These are phyloP conservation scores for Leptatherina wallacei DNA, from an alignment of 2,797 vertebrate genomes.

Conservation along the genomic window DNA sequence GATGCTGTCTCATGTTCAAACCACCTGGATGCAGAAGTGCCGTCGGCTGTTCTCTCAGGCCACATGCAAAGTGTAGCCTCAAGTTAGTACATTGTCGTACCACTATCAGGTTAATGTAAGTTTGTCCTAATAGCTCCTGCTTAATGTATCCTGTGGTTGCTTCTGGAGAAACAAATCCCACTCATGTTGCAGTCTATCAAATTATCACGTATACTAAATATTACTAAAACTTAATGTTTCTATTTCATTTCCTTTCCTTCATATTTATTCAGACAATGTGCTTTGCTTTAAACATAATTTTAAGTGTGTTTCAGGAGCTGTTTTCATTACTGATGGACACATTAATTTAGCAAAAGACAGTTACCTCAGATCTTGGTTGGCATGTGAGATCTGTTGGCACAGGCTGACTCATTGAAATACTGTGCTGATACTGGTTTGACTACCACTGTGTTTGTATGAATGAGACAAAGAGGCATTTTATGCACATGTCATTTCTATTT, in stretches of 20 bases:
- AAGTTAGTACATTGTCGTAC: conserved; percentile 54
- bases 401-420: conserved; percentile 5
- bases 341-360: background rate
- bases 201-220: background rate
- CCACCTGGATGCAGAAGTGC: conserved; percentile 58
- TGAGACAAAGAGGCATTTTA: background rate
- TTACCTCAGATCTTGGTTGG: background rate
- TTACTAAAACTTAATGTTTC: background rate
- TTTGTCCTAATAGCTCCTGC: conserved; percentile 71
- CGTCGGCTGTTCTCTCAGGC: conserved; percentile 37
- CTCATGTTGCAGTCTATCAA: background rate
- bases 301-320: background rate
- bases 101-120: conserved; percentile 73
- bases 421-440: background rate
- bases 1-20: conserved; percentile 64
- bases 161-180: conserved; percentile 64
- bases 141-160: conserved; percentile 83
- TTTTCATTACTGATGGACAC: background rate
- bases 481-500: background rate
- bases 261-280: background rate
- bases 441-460: conserved; percentile 5
- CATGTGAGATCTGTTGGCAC: background rate
- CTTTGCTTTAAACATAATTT: background rate
- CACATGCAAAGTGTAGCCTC: conserved; percentile 59
- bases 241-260: background rate